Conservation (phyloP, 2,888 invertebrate species). For the Hanleya hanleyi region DNA sequence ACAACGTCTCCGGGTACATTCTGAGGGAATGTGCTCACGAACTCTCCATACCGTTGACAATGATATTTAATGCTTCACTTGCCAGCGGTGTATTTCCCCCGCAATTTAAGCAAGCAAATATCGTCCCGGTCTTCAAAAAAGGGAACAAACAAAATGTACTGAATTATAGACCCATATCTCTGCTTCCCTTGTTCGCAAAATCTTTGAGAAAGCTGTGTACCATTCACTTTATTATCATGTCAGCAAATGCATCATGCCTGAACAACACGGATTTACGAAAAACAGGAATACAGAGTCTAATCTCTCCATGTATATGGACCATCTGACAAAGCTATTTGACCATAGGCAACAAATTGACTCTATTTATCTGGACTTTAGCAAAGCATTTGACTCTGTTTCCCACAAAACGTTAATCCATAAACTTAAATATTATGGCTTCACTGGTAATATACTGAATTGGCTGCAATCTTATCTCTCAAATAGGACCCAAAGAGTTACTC, state of each 20-base stretch:
- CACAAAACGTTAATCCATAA: neutral
- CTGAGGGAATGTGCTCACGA: neutral
- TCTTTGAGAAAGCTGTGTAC: neutral
- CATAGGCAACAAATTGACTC: neutral
- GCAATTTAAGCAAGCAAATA: neutral
- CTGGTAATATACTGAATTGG: neutral
- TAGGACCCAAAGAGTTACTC: neutral
- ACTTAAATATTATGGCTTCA: neutral
- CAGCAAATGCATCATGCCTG: neutral
- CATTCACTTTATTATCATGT: neutral
- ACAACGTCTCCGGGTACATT: neutral
- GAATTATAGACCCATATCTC: neutral
- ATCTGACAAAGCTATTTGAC: neutral
- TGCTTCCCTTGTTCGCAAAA: neutral
- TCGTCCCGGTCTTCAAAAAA: neutral
- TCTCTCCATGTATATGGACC: neutral
- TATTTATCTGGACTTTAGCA: conserved; percentile 6
- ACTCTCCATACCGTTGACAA: neutral
- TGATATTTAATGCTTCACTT: neutral
- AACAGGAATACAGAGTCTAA: neutral
- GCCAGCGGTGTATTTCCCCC: neutral
- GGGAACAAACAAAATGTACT: neutral
- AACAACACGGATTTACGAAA: neutral
- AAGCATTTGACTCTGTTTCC: neutral
- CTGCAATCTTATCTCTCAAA: neutral